A percentile compares a stretch with the other conserved stretches of the same genome.
These are phyloP conservation scores for Microtus californicus DNA, from an alignment of 2,797 vertebrate species.

Conservation along the genomic window DNA sequence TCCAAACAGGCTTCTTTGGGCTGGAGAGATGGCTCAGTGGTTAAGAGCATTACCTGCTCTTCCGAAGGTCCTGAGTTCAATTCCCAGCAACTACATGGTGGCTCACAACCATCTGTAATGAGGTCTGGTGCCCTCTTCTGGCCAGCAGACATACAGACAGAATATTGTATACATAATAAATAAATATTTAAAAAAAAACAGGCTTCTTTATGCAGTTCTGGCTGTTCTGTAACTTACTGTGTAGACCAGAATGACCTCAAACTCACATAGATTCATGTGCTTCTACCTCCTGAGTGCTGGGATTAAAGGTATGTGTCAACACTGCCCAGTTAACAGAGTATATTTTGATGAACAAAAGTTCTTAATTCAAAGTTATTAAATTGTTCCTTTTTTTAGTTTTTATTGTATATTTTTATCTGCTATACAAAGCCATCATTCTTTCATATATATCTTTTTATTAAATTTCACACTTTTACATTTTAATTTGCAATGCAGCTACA, in stretches of 20 bases:
- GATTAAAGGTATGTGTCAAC: background rate
- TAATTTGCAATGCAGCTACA: background rate
- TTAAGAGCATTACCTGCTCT: too few relatives aligned
- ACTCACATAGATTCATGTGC: background rate
- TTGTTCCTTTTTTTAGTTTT: background rate
- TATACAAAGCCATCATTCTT: background rate
- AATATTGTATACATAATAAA: too few relatives aligned
- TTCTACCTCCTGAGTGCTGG: background rate
- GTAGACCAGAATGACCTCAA: background rate
- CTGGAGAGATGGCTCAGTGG: too few relatives aligned
- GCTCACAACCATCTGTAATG: too few relatives aligned
- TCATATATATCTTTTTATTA: background rate
- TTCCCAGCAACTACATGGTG: too few relatives aligned
- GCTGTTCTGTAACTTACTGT: background rate
- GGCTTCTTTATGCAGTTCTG: background rate
- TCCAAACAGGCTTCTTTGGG: background rate
- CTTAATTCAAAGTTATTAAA: background rate
- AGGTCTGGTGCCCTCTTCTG: too few relatives aligned
- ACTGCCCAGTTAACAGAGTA: background rate
- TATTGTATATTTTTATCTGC: background rate
- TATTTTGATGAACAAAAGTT: slow-evolving; percentile 1
- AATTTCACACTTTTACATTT: background rate
- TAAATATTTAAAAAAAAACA: too few relatives aligned
- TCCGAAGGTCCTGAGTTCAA: too few relatives aligned
- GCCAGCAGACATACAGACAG: too few relatives aligned